These are phyloP conservation scores for Arenaria interpres DNA, from an alignment of 2,113 vertebrate genomes.

Conservation along the genomic window DNA sequence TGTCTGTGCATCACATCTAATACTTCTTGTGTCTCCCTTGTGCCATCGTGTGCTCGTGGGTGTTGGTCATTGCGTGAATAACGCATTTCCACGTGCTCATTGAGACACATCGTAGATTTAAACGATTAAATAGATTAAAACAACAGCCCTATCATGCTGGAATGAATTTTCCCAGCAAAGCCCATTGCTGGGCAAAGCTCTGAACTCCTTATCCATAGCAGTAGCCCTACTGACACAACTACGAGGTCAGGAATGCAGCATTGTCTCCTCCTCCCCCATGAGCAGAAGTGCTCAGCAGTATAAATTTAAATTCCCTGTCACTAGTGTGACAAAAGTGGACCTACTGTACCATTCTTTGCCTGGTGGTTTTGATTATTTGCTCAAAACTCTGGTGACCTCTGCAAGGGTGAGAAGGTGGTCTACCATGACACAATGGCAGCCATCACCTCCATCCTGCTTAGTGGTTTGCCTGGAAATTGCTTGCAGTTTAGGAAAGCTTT, in stretches of 20 bases:
- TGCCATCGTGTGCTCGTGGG: fast-evolving
- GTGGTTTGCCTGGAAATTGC: slow-evolving; percentile 48
- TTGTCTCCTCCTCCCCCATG: neutral
- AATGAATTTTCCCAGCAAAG: neutral
- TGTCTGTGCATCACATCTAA: neutral
- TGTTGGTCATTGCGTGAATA: neutral
- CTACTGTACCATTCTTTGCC: neutral
- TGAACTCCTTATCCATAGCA: neutral
- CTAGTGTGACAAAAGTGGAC: neutral
- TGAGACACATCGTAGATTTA: neutral
- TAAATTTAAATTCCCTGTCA: neutral
- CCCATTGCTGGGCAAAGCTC: neutral
- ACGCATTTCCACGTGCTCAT: fast-evolving
- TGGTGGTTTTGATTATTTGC: neutral
- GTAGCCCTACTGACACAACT: neutral
- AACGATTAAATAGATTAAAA: neutral
- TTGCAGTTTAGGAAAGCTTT: slow-evolving; percentile 15
- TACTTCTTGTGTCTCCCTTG: neutral
- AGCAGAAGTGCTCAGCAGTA: neutral
- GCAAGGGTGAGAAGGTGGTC: neutral
- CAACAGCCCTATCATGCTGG: neutral
- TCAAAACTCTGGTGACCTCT: neutral
- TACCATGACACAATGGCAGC: neutral
- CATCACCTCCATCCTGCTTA: neutral
- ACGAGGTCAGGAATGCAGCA: neutral